A percentile compares a stretch with the other conserved stretches of the same genome.
phyloP scores from a whole-genome alignment of 2,888 invertebrate species.

The Cataglyphis rosenhaueri region DNA sequence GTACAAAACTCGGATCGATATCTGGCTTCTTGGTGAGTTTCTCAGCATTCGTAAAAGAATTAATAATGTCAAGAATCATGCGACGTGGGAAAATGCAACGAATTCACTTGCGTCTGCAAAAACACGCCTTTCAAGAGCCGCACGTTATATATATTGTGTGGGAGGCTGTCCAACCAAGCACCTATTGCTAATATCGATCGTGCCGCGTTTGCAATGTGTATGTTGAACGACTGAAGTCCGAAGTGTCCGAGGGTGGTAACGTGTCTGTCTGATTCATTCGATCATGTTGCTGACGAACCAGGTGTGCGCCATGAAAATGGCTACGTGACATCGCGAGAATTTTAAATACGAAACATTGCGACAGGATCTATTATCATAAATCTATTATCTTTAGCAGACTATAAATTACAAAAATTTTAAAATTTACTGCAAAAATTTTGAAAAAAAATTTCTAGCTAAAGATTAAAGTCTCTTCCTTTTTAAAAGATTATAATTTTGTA shows the following conservation, averaged over 20 bases:
- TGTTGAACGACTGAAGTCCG: conserved; percentile 1
- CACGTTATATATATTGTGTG: conserved; percentile 2
- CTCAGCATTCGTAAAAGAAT: conserved; percentile 5
- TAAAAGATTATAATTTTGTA: background rate
- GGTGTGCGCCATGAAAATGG: conserved; percentile 26
- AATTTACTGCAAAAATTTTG: background rate
- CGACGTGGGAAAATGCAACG: background rate
- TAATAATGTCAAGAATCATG: conserved; percentile 12
- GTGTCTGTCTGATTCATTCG: conserved; percentile 45
- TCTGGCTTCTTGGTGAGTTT: background rate
- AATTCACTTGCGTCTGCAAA: conserved; percentile 15
- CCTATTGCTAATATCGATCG: conserved; percentile 67
- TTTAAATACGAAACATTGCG: background rate
- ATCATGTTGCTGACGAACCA: conserved; percentile 39
- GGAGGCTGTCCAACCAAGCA: conserved; percentile 48
- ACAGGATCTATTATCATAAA: background rate
- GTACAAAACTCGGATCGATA: conserved; percentile 10
- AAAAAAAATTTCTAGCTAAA: background rate
- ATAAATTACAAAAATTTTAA: background rate
- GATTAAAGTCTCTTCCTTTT: background rate
- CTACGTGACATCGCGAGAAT: background rate
- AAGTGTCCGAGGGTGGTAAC: conserved; percentile 24
- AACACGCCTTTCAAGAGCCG: conserved; percentile 34
- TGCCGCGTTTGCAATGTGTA: conserved; percentile 45
- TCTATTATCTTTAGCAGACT: background rate